Percentiles rank a stretch among this genome's conserved stretches.
These are phyloP conservation scores for Anthoscopus minutus DNA, from an alignment of 2,113 vertebrate genomes.

Conservation along the genomic window DNA sequence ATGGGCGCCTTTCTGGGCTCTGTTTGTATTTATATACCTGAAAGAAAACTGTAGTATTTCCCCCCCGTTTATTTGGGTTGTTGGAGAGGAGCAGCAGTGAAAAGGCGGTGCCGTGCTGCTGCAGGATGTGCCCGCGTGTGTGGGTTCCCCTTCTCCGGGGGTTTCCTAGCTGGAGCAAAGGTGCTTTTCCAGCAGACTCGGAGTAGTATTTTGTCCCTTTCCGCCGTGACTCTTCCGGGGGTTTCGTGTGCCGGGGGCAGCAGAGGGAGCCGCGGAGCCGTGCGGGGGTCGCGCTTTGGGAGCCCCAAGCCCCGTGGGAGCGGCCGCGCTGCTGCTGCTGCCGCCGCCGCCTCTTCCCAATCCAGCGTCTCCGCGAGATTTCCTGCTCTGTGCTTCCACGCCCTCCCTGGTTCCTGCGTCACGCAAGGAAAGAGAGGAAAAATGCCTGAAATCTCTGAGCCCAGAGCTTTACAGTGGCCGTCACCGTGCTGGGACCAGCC, in stretches of 20 bases:
- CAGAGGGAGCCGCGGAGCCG: background rate
- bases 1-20: background rate
- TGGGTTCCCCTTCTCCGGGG: background rate
- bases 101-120: accelerated
- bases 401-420: background rate
- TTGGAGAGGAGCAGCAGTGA: background rate
- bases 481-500: accelerated
- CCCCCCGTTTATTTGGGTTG: background rate
- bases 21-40: background rate
- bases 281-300: background rate
- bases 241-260: background rate
- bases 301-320: background rate
- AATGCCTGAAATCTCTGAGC: background rate
- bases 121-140: accelerated
- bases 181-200: background rate
- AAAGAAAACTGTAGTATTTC: background rate
- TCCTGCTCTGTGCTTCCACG: background rate
- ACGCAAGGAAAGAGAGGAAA: background rate
- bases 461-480: background rate
- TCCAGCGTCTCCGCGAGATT: background rate
- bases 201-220: too few relatives aligned
- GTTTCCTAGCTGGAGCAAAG: background rate
- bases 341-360: background rate
- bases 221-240: accelerated
- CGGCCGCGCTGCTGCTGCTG: background rate